These are phyloP conservation scores for Carassius auratus DNA, from an alignment of 2,113 vertebrate species.

Conservation along the genomic window DNA sequence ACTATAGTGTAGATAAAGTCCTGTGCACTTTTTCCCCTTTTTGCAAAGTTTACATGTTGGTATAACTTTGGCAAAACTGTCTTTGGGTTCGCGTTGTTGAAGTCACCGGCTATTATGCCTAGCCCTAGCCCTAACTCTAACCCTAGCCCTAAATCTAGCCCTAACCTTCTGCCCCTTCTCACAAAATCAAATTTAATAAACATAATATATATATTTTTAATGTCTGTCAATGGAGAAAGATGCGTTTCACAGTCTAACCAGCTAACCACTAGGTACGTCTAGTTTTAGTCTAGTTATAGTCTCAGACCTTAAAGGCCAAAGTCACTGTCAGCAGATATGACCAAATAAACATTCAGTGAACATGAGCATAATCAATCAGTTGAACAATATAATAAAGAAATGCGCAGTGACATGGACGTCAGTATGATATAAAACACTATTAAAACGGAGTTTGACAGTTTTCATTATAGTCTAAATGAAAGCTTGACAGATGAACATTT, in stretches of 20 bases:
- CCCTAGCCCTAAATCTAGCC: no score
- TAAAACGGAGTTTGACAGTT: background rate
- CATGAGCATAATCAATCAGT: background rate
- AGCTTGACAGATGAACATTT: constrained; percentile 18
- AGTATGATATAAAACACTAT: background rate
- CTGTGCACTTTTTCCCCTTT: no score
- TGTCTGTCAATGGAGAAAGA: background rate
- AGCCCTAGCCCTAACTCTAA: no score
- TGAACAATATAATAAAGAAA: background rate
- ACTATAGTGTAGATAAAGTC: background rate
- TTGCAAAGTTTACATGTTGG: no score
- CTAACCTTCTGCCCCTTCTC: no score
- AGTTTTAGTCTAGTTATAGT: background rate
- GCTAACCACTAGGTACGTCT: no score
- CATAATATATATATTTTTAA: background rate
- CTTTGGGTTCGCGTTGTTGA: no score
- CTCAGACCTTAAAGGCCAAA: background rate
- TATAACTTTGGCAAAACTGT: no score
- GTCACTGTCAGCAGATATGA: background rate
- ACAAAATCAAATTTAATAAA: no score
- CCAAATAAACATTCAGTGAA: background rate
- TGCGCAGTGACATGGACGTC: background rate
- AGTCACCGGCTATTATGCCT: no score
- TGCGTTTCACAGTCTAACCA: no score
- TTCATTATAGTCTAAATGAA: constrained; percentile 6